phyloP scores from a whole-genome alignment of 2,888 invertebrate species.

The Ochlodes sylvanus region DNA sequence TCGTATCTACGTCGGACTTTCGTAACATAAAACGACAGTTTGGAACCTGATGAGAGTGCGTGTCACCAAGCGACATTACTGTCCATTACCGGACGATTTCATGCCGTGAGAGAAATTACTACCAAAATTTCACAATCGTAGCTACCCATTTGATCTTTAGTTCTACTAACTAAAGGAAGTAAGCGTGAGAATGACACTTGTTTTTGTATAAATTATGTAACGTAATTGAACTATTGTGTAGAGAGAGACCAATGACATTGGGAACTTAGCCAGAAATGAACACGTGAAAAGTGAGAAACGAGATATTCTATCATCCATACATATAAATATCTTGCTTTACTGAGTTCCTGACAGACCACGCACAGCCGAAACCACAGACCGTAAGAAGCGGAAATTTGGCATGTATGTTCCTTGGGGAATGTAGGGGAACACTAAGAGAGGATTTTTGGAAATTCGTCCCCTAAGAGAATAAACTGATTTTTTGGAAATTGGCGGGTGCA shows the following conservation, averaged over 20 bases:
- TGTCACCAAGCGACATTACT: slow-evolving; percentile 52
- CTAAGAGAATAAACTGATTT: too few relatives aligned
- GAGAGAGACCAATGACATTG: not conserved
- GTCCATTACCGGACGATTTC: slow-evolving; percentile 51
- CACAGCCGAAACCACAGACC: too few relatives aligned
- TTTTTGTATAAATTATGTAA: slow-evolving; percentile 19
- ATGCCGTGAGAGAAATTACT: slow-evolving; percentile 44
- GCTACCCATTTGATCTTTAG: slow-evolving; percentile 36
- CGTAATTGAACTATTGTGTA: not conserved
- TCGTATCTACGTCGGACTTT: slow-evolving; percentile 9
- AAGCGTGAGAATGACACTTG: slow-evolving; percentile 26
- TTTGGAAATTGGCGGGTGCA: too few relatives aligned
- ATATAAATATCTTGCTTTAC: too few relatives aligned
- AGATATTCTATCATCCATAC: too few relatives aligned
- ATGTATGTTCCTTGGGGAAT: too few relatives aligned
- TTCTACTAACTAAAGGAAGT: slow-evolving; percentile 25
- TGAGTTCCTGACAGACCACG: too few relatives aligned
- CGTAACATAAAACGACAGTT: slow-evolving; percentile 38
- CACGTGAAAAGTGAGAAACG: too few relatives aligned
- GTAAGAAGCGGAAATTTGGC: too few relatives aligned
- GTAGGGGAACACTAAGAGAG: too few relatives aligned
- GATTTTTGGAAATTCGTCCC: too few relatives aligned
- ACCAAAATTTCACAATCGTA: slow-evolving; percentile 38
- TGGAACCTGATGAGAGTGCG: slow-evolving; percentile 45
- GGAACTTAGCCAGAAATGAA: too few relatives aligned